A percentile compares a stretch with the other conserved stretches of the same genome.
These are phyloP conservation scores for Deroptyus accipitrinus DNA, from an alignment of 2,113 vertebrate genomes.

Conservation along the genomic window DNA sequence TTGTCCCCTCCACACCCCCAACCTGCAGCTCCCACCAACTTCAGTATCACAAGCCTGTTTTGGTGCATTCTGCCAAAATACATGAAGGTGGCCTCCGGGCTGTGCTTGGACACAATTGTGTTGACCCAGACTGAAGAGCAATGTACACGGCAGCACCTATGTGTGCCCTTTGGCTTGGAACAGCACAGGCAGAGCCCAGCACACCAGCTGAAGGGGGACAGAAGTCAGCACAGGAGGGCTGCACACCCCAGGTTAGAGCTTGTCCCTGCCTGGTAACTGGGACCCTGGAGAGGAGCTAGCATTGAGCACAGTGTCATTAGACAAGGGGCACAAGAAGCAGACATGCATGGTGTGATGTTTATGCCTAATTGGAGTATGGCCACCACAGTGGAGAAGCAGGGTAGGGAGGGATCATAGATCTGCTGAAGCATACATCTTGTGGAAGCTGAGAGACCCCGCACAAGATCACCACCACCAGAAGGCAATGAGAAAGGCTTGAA, in stretches of 20 bases:
- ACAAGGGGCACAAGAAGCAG: background rate
- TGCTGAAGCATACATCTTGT: no score
- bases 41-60: background rate
- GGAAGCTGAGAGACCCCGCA: background rate
- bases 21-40: background rate
- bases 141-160: background rate
- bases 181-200: background rate
- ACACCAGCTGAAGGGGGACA: background rate
- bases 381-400: background rate
- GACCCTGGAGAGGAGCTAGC: background rate
- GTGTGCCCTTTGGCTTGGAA: background rate
- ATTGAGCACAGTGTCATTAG: background rate
- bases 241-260: background rate
- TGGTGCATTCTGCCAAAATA: background rate
- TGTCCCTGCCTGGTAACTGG: background rate
- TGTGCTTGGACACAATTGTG: accelerated
- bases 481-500: background rate
- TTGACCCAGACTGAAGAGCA: background rate
- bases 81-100: background rate
- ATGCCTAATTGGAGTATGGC: background rate
- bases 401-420: background rate
- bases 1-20: background rate
- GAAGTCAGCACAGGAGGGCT: background rate
- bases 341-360: accelerated
- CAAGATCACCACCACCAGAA: background rate